Evolutionary conservation across 1,140 invertebrate species (phyloP).

Genomic region (Bombus superbus): DNA sequence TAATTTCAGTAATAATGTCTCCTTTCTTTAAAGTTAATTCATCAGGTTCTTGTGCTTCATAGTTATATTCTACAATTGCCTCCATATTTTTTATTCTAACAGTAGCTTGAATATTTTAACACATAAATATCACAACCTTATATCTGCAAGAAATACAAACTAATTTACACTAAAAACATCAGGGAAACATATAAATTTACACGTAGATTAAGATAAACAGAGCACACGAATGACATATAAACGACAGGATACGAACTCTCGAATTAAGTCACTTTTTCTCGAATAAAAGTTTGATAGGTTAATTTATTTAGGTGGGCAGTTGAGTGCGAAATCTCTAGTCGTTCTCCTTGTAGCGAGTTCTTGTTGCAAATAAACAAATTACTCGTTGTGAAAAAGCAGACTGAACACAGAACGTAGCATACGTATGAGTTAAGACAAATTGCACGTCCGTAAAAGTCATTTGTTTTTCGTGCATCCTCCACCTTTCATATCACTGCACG

Average conservation of each 20-base stretch:
- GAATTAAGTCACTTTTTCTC: not conserved
- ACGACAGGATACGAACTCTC: not conserved
- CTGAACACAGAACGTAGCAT: conserved; percentile 44
- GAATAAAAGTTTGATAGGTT: not conserved
- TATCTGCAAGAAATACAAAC: conserved; percentile 28
- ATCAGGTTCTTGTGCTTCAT: conserved; percentile 90
- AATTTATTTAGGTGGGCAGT: conserved; percentile 13
- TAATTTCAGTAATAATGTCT: conserved; percentile 93
- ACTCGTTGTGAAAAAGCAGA: conserved; percentile 32
- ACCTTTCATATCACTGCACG: conserved; percentile 19
- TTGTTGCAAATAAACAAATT: conserved; percentile 5
- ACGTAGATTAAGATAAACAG: not conserved
- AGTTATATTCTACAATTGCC: conserved; percentile 92
- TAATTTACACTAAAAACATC: not conserved
- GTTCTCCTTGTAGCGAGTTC: conserved; percentile 13
- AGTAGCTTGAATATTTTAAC: conserved; percentile 23
- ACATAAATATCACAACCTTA: conserved; percentile 40
- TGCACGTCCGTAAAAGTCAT: conserved; percentile 47
- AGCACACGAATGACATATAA: not conserved
- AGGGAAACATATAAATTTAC: not conserved
- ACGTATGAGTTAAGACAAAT: conserved; percentile 50
- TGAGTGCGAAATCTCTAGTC: not conserved
- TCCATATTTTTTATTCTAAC: conserved; percentile 81
- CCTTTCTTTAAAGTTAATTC: conserved; percentile 94
- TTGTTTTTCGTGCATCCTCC: conserved; percentile 35